A percentile compares a stretch with the other conserved stretches of the same genome.
phyloP scores from a whole-genome alignment of 2,113 vertebrate species.

The Hemiscyllium ocellatum region DNA sequence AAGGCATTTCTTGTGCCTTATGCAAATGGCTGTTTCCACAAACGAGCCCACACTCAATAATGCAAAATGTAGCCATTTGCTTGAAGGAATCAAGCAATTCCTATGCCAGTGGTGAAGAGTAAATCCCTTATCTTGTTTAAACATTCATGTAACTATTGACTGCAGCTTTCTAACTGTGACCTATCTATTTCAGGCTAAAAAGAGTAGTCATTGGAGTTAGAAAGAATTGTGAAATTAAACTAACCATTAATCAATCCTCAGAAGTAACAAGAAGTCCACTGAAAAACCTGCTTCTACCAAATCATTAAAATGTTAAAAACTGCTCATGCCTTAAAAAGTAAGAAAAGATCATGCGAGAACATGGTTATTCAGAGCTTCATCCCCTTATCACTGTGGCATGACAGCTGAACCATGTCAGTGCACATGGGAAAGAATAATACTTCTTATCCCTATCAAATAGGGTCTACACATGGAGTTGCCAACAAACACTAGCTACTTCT shows the following conservation, averaged over 20 bases:
- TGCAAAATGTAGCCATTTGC: background rate
- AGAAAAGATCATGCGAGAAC: background rate
- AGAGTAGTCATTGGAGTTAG: background rate
- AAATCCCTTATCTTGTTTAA: background rate
- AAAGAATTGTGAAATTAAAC: background rate
- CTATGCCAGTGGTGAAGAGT: background rate
- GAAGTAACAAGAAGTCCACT: background rate
- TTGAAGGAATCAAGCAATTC: background rate
- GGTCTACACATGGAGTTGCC: background rate
- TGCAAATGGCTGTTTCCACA: background rate
- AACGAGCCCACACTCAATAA: background rate
- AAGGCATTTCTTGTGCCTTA: background rate
- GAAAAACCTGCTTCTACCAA: background rate
- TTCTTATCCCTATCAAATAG: background rate
- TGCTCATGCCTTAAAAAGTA: background rate
- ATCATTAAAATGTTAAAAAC: too few species aligned
- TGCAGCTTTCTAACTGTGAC: background rate
- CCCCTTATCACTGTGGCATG: background rate
- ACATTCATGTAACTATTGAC: background rate
- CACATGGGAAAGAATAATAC: background rate
- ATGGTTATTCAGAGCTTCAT: background rate
- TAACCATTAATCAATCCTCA: background rate
- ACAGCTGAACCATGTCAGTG: background rate
- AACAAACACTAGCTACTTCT: background rate
- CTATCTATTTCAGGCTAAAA: background rate